These are phyloP conservation scores for Eulemur rufifrons DNA, from an alignment of 2,113 vertebrate species.

Conservation along the genomic window DNA sequence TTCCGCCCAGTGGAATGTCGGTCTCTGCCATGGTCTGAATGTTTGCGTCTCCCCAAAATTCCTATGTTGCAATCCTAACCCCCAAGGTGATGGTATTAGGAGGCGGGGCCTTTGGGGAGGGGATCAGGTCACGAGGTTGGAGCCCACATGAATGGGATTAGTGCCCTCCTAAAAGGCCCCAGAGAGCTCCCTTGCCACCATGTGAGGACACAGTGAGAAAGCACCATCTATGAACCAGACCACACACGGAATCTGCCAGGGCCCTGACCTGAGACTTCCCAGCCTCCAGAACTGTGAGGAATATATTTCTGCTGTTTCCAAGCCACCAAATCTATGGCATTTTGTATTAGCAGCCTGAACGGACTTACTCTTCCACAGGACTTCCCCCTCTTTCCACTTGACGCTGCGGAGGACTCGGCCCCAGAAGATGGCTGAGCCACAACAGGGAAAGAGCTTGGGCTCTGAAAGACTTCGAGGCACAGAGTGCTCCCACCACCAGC, in stretches of 20 bases:
- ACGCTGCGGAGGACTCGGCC: background rate
- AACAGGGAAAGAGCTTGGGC: background rate
- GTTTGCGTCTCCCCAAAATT: background rate
- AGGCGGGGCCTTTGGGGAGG: background rate
- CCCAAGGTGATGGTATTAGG: background rate
- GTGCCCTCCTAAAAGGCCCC: background rate
- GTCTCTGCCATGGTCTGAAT: background rate
- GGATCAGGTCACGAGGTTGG: background rate
- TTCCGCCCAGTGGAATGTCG: background rate
- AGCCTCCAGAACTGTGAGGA: background rate
- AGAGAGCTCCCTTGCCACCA: background rate
- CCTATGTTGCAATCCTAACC: background rate
- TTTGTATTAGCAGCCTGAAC: background rate
- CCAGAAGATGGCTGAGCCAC: background rate
- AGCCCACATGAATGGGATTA: background rate
- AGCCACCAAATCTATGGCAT: background rate
- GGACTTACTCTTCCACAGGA: background rate
- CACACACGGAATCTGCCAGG: background rate
- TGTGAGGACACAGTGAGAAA: background rate
- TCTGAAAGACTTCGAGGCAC: fast-evolving
- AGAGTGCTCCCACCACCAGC: background rate
- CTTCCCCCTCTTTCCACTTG: no score
- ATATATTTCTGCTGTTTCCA: background rate
- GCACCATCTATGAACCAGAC: background rate
- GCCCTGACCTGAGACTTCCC: background rate